These are phyloP conservation scores for Aurelia sp. DNA, from an alignment of 30 jellyfish, hydroid and myxozoan genomes.

Conservation along the genomic window DNA sequence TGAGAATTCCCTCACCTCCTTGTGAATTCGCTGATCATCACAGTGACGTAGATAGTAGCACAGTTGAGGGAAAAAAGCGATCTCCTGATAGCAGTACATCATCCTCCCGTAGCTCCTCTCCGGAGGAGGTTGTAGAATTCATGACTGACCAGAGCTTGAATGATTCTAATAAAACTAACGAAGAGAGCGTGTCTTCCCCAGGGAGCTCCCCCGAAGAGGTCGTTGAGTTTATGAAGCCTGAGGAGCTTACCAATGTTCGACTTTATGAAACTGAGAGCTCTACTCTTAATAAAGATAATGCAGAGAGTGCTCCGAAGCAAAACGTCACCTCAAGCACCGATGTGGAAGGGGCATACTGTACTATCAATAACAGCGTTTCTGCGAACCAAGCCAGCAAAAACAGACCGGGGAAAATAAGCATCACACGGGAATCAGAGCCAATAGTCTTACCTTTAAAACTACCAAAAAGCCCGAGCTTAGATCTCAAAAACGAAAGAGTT, in stretches of 20 bases:
- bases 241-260: not conserved
- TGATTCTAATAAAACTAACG: not conserved
- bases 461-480: slow-evolving; percentile 55
- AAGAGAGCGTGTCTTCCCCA: not conserved
- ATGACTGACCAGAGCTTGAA: not conserved
- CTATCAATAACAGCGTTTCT: not conserved
- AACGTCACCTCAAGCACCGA: not conserved
- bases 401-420: not conserved
- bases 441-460: slow-evolving; percentile 1
- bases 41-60: too few species aligned
- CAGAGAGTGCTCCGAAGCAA: not conserved
- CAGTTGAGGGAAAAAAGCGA: not conserved
- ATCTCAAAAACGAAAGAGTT: slow-evolving; percentile 40
- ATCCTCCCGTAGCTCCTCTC: slow-evolving; percentile 52
- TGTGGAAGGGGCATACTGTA: not conserved
- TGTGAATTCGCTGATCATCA: slow-evolving; percentile 22
- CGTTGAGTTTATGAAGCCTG: slow-evolving; percentile 61
- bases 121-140: slow-evolving; percentile 58
- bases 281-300: not conserved
- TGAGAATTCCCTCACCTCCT: slow-evolving; percentile 54
- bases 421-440: slow-evolving; percentile 38
- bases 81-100: slow-evolving; percentile 18
- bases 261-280: not conserved
- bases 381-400: too few species aligned
- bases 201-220: slow-evolving; percentile 21